These are phyloP conservation scores for Hippocampus guttulatus DNA, from an alignment of 2,113 vertebrate species.

Conservation along the genomic window DNA sequence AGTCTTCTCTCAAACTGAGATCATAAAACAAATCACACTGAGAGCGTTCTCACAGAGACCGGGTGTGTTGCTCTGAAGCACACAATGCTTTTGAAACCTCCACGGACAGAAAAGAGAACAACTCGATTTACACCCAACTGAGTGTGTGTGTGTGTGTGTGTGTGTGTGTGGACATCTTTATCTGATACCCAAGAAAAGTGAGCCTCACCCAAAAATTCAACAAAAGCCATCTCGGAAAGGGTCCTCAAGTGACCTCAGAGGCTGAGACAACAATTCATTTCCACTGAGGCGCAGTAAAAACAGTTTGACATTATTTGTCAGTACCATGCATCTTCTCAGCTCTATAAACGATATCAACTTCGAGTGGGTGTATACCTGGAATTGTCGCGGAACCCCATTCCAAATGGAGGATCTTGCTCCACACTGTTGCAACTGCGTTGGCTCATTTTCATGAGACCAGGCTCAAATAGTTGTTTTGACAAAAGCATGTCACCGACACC, in stretches of 20 bases:
- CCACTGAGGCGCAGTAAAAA: not conserved
- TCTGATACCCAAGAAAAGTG: constrained; percentile 18
- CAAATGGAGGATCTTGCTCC: no score
- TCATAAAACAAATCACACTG: constrained; percentile 41
- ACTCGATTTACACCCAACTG: not conserved
- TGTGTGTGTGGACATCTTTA: constrained; percentile 17
- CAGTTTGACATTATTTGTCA: no score
- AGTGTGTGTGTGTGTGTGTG: not conserved
- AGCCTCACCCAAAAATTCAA: constrained; percentile 39
- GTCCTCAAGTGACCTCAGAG: constrained; percentile 30
- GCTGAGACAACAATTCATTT: not conserved
- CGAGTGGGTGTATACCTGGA: no score
- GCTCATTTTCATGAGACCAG: no score
- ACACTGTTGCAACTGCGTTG: no score
- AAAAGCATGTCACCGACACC: no score
- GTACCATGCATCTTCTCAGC: no score
- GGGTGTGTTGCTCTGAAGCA: constrained; percentile 11
- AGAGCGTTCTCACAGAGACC: constrained; percentile 14
- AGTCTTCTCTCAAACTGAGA: constrained; percentile 37
- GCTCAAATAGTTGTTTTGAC: no score
- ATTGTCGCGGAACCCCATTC: no score
- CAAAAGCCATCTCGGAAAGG: constrained; percentile 20
- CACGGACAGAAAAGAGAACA: constrained; percentile 30
- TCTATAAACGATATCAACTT: no score
- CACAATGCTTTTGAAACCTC: constrained; percentile 37